Evolutionary conservation across 1,140 invertebrate species (phyloP), one percentile per base, ranked within the genome.

Genomic region (Diprion similis): DNA sequence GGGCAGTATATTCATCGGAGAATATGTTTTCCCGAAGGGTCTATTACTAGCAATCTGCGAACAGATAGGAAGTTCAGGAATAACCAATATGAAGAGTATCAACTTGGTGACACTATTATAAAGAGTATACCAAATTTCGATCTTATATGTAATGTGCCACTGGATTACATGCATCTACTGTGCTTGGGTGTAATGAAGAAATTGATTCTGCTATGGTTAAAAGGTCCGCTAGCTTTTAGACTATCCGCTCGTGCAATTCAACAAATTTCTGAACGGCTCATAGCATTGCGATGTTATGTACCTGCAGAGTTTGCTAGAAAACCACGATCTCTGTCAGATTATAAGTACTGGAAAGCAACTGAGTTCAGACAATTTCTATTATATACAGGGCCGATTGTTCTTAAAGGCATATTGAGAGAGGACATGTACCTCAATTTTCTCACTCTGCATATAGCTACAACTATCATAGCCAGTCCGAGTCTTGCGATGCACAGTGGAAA

Each of bases 91-190:
- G 66, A 76, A 67, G 76, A 74, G 10, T 79, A 74, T 64, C 78
- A 82, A 18, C 66, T 71, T 70, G 69, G 72, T 18, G 19, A 17
- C 68, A 73, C 72, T 64, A 59, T 73, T 1, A 68, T 77, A 64
- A 66, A 68, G 45, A 72, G 70, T 72, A 74, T 76, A 37, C 64
- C 68, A 13, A 45, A 67, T 69, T 72, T 78, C 73, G 59, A 71
- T 47, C 59, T 82, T 66, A 74, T 84, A 10, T 73, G 64, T 73
- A 51, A 76, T 67, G 85, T 86, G 76, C 78, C 81, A 10, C 67
- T 78, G 9, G 81, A 85, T 67, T 82, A 79, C 51, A 82, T 82
- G 81, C 82, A 85, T 78, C 48, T 85, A 37, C 70, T 84, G 7
- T 82, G 78, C 71, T 70, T 84, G 37, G 83, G 83, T 17, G 79